These are phyloP conservation scores for Halichondria panicea DNA, from an alignment of 37 sponge, comb jelly and placozoan species.

Conservation along the genomic window DNA sequence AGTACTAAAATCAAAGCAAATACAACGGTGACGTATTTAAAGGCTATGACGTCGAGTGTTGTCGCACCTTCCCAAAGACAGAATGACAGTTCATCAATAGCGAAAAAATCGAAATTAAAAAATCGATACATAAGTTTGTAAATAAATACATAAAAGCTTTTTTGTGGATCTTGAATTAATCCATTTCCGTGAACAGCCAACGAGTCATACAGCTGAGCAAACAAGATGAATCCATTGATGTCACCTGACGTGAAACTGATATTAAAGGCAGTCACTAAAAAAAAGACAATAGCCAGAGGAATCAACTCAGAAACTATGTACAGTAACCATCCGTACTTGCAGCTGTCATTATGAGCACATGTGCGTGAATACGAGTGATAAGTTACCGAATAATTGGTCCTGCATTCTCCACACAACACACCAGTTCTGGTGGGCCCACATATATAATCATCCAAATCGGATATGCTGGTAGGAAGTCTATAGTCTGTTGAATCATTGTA, in stretches of 20 bases:
- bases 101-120: conserved; percentile 51
- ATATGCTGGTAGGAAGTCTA: background rate
- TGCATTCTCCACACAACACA: conserved; percentile 32
- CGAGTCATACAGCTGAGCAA: conserved; percentile 10
- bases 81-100: conserved; percentile 32
- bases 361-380: conserved; percentile 25
- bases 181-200: background rate
- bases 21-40: conserved; percentile 33
- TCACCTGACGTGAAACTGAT: conserved; percentile 39
- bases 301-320: conserved; percentile 43
- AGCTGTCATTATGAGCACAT: background rate
- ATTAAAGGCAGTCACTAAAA: conserved; percentile 12
- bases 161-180: background rate
- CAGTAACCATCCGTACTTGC: conserved; percentile 17
- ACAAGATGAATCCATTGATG: conserved; percentile 45
- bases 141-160: background rate
- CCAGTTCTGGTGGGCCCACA: conserved; percentile 3
- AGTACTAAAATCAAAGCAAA: conserved; percentile 32
- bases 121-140: background rate
- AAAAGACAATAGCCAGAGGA: conserved; percentile 31
- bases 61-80: conserved; percentile 48
- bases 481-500: background rate
- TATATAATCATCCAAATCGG: background rate
- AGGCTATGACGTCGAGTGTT: conserved; percentile 34
- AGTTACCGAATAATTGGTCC: background rate